A percentile compares a stretch with the other conserved stretches of the same genome.
Evolutionary conservation across 2,888 invertebrate species (phyloP).

Genomic region (Chrysotoxum bicinctum): DNA sequence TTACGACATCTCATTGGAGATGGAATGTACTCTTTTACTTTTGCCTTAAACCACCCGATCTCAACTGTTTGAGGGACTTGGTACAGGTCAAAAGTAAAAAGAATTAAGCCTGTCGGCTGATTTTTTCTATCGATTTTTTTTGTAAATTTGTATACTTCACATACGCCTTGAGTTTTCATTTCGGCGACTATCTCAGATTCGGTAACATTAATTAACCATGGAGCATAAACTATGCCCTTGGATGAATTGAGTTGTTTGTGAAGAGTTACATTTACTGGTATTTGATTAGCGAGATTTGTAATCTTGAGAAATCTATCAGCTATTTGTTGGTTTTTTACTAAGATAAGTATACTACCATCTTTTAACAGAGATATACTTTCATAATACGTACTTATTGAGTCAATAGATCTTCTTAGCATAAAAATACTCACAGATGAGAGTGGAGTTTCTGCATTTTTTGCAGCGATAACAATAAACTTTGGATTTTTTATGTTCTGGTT

Average conservation of each 20-base stretch:
- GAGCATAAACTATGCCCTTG: neutral
- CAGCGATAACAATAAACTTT: neutral
- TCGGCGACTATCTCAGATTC: neutral
- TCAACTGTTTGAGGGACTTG: too few relatives aligned
- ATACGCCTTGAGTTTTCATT: neutral
- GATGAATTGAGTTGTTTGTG: neutral
- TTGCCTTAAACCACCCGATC: too few relatives aligned
- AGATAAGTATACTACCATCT: neutral
- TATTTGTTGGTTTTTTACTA: neutral
- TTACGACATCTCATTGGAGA: too few relatives aligned
- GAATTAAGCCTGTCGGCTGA: neutral
- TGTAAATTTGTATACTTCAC: neutral
- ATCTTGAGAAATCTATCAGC: neutral
- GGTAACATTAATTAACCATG: neutral
- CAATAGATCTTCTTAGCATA: neutral
- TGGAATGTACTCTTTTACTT: too few relatives aligned
- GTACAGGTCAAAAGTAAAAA: too few relatives aligned
- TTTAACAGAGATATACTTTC: neutral
- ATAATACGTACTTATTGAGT: neutral
- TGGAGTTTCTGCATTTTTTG: neutral
- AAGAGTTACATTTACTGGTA: neutral
- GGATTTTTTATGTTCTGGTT: neutral
- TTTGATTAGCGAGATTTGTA: neutral
- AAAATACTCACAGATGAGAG: too few relatives aligned
- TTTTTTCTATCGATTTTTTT: neutral